Base-by-base conservation (phyloP, 1,140 invertebrate species). In the Papilio helenus region DNA sequence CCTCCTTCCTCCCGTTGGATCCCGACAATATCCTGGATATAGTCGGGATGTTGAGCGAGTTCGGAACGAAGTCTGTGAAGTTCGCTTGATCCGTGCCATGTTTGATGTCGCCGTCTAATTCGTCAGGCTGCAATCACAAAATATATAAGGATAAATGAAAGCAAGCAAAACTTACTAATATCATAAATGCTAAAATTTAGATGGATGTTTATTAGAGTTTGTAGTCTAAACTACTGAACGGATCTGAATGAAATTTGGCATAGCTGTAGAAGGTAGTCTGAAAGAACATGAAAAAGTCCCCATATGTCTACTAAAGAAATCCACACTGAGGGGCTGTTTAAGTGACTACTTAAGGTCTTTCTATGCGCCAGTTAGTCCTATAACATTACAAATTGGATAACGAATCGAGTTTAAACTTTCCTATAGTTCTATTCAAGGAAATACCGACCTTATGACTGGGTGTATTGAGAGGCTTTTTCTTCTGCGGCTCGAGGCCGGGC, bases 21-120 rank as follows among this genome's bases (percentile, higher is more conserved):
- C 97, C 97, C 10, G 96, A 97, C 1, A 98, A 92, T 84, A 98
- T 98, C 71, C 97, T 95, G 0, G 97, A 97, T 80, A 98, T 97
- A 79, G 97, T 97, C 1, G 97, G 95, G 90, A 95, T 96, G 95
- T 90, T 97, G 95, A 95, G 89, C 1, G 94, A 93, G 77, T 87
- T 97, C 84, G 95, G 96, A 79, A 96, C 96, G 85, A 96, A 96
- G 80, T 96, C 96, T 61, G 96, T 96, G 82, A 95, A 95, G 85
- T 95, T 95, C 76, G 95, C 91, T 92, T 96, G 90, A 79, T 93
- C 93, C 14, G 91, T 86, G 16, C 92, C 93, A 55, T 93, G 90
- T 74, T 94, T 94, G 2, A 90, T 76, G 61, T 95, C 94, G 34
- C 86, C 83, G 76, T 94, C 92, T 85, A 94, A 88, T 83, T 96